Conservation (phyloP, 1,140 invertebrate genomes). For the Trissolcus basalis region DNA sequence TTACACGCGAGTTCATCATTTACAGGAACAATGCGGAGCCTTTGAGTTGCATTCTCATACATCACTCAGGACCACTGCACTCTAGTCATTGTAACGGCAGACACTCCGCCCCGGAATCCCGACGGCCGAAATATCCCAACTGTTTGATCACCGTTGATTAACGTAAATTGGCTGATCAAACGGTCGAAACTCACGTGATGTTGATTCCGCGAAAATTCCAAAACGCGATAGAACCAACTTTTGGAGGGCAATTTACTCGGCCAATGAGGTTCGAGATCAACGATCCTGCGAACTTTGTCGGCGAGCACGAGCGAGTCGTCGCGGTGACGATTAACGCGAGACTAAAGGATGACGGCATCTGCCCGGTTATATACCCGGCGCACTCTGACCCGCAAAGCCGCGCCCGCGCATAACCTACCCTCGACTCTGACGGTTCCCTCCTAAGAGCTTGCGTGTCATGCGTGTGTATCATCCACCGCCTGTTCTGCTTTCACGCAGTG, state of each 20-base stretch:
- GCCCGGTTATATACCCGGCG: constrained; percentile 74
- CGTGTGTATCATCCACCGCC: constrained; percentile 41
- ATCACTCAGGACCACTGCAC: constrained; percentile 1
- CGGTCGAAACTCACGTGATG: no score
- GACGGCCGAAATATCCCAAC: no score
- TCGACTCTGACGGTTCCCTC: constrained; percentile 34
- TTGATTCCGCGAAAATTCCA: no score
- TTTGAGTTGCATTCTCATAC: no score
- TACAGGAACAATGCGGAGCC: constrained; percentile 3
- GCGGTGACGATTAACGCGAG: constrained; percentile 69
- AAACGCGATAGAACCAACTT: background rate
- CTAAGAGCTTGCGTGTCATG: constrained; percentile 51
- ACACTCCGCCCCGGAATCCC: no score
- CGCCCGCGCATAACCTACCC: constrained; percentile 71
- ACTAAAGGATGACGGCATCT: constrained; percentile 72
- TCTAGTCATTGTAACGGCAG: background rate
- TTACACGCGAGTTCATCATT: constrained; percentile 27
- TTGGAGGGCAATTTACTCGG: background rate
- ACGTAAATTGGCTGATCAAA: no score
- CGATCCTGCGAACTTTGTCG: background rate
- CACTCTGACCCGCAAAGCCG: constrained; percentile 74
- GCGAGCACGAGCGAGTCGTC: constrained; percentile 44
- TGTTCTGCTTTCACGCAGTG: constrained; percentile 50
- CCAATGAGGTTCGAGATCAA: background rate
- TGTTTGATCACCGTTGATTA: no score